Conservation (phyloP, 2,888 invertebrate genomes). For the Petrolisthes cinctipes region DNA sequence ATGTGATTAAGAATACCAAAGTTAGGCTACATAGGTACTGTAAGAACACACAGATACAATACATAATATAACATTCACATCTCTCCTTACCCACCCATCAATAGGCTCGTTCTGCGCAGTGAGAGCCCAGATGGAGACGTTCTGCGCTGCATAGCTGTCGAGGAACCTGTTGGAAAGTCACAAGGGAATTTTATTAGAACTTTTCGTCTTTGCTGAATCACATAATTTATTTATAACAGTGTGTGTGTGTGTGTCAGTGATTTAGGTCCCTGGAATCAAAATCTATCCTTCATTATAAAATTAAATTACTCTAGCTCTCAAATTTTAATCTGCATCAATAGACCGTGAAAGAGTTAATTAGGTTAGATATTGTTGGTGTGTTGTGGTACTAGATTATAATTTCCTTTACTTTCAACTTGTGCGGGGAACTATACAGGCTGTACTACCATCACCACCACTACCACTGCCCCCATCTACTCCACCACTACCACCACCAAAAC, state of each 20-base stretch:
- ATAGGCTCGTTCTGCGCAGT: constrained; percentile 90
- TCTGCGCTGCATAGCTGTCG: constrained; percentile 63
- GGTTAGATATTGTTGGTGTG: too few species aligned
- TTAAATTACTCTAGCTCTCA: too few species aligned
- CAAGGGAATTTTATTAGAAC: neutral
- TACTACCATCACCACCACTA: neutral
- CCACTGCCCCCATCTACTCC: neutral
- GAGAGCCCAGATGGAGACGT: constrained; percentile 79
- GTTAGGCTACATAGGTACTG: too few species aligned
- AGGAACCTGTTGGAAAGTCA: constrained; percentile 40
- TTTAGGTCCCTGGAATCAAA: neutral
- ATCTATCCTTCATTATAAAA: too few species aligned
- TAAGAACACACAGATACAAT: neutral
- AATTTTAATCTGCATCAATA: too few species aligned
- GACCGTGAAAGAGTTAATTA: too few species aligned
- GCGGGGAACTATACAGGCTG: neutral
- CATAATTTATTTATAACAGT: neutral
- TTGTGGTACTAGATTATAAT: too few species aligned
- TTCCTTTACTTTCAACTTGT: too few species aligned
- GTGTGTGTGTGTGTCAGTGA: neutral
- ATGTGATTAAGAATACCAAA: too few species aligned
- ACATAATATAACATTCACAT: neutral
- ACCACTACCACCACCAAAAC: neutral
- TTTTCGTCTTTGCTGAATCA: neutral
- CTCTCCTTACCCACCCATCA: constrained; percentile 72